Conservation (phyloP, 2,888 invertebrate species). For the Polydrusus tereticollis region DNA sequence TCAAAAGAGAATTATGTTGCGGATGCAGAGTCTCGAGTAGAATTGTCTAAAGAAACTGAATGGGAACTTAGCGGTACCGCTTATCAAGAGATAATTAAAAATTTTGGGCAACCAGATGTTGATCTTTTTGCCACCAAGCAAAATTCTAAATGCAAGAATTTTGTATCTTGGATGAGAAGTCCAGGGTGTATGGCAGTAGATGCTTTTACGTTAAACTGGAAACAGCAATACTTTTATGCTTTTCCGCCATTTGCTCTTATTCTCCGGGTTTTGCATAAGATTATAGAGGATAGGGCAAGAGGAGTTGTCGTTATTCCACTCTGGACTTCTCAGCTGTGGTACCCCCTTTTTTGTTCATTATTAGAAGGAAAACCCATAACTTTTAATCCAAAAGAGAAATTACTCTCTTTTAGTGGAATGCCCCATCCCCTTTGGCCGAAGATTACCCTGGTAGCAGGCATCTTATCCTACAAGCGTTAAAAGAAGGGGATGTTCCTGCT, state of each 20-base stretch:
- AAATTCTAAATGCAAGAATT: slow-evolving; percentile 22
- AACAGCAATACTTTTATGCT: slow-evolving; percentile 38
- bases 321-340: no score
- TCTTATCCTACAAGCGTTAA: slow-evolving; percentile 53
- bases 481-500: slow-evolving; percentile 42
- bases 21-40: slow-evolving; percentile 18
- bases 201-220: slow-evolving; percentile 12
- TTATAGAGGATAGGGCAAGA: slow-evolving; percentile 34
- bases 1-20: slow-evolving; percentile 14
- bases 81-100: slow-evolving; percentile 6
- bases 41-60: slow-evolving; percentile 4
- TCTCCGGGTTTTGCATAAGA: slow-evolving; percentile 32
- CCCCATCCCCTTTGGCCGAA: slow-evolving; percentile 52
- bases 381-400: slow-evolving; percentile 27
- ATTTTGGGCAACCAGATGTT: slow-evolving; percentile 9
- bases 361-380: neutral
- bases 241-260: slow-evolving; percentile 47
- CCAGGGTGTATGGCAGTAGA: slow-evolving; percentile 13
- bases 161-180: slow-evolving; percentile 36
- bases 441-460: slow-evolving; percentile 56
- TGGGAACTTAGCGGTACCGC: neutral
- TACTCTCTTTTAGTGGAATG: slow-evolving; percentile 51
- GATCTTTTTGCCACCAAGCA: slow-evolving; percentile 19
- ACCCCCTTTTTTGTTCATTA: slow-evolving; percentile 28
- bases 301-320: slow-evolving; percentile 44